Base-by-base conservation (phyloP, 2,113 vertebrate genomes). In the Chloebia gouldiae region DNA sequence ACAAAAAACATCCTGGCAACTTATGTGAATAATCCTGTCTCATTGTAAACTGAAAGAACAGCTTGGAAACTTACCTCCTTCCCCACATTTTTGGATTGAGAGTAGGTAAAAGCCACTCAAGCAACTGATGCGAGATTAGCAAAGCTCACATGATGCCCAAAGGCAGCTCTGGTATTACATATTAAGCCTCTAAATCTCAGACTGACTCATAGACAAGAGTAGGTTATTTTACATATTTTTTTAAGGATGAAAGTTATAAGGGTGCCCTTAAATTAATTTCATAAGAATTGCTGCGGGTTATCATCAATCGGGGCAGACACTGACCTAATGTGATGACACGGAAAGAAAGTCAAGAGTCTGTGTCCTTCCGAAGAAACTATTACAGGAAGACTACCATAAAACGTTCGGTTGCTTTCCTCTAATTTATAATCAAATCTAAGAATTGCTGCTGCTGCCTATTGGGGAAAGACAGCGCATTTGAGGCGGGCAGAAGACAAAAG, bases 401-500 rank as follows among this genome's bases (percentile, higher is more conserved):
- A 33, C 15, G 27, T 57, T 49, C 2, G 0, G 8, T 50, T 31
- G 45, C 60, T 53, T 59, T 53, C 21, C 64, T 70, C 28, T 56
- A 13, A 21, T 49, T 45, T 77, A 40, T 3, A 53, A 77, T 22
- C 24, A 2, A 25, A 27, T 4, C 40, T 64, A 37, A 1, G 3
- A 16, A 15, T 14, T 39, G 37, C 42, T 40, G 72, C 54, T 45
- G 89, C n/a, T 14, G 84, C 37, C 54, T 11, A 3, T 0, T 12
- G 68, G 1, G 5, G 68, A 40, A 40, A 60, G 30, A 45, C 57
- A 19, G 0, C 0, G 9, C 18, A 22, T 13, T 1, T 12, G 69
- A 42, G 11, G 47, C 42, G 1, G 33, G 3, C 3, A 30, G 72
- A 4, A 1, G 3, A 39, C 1, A 42, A 15, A 33, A 28, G 22